Conservation (phyloP, 2,113 vertebrate species). For the Meriones unguiculatus region DNA sequence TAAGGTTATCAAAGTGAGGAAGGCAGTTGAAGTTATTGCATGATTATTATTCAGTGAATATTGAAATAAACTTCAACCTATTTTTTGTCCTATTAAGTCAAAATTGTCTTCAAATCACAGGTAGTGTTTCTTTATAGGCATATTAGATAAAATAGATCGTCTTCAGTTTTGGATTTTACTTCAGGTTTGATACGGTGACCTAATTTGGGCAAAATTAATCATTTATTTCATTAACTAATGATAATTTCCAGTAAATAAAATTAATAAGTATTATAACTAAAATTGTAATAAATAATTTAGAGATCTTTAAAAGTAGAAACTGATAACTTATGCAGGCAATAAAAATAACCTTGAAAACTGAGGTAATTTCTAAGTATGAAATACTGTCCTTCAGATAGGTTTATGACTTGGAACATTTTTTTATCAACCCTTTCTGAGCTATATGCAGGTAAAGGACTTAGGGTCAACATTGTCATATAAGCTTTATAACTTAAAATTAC, state of each 20-base stretch:
- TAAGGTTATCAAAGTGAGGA: constrained; percentile 19
- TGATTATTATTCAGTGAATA: background rate
- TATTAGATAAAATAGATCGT: background rate
- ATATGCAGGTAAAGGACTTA: background rate
- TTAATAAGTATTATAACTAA: background rate
- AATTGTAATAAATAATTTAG: background rate
- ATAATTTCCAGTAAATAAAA: constrained; percentile 1
- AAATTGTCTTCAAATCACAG: constrained; percentile 49
- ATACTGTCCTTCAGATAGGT: background rate
- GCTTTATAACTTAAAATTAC: background rate
- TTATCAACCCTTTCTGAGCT: background rate
- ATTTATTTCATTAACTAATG: constrained; percentile 30
- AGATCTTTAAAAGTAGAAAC: constrained; percentile 42
- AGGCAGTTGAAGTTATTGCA: background rate
- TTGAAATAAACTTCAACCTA: constrained; percentile 18
- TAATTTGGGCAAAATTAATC: background rate
- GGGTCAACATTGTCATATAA: background rate
- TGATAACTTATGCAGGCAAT: background rate
- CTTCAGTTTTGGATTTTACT: constrained; percentile 50
- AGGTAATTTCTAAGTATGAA: background rate
- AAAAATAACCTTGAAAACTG: constrained; percentile 31
- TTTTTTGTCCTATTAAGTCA: background rate
- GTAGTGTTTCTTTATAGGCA: background rate
- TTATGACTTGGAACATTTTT: background rate
- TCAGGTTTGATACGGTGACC: background rate